Evolutionary conservation across 2,113 vertebrate species (phyloP).

Genomic region (Petrocephalus zakoni): DNA sequence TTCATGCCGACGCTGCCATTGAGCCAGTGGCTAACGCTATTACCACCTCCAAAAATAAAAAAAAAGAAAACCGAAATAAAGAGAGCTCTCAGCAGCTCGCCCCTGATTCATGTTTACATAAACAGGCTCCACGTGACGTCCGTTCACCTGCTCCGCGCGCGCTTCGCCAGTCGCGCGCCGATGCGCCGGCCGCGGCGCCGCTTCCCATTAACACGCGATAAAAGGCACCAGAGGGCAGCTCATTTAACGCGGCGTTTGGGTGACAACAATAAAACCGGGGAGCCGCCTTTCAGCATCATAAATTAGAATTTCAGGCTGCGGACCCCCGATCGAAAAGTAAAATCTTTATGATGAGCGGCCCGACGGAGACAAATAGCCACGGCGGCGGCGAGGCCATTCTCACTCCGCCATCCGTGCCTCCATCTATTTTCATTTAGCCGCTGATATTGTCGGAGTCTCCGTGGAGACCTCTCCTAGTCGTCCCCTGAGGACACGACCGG

Average conservation of each 20-base stretch:
- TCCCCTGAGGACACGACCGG: constrained; percentile 18
- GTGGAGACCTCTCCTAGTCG: neutral
- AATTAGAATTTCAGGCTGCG: constrained; percentile 38
- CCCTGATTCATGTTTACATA: constrained; percentile 57
- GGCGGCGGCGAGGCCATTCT: constrained; percentile 29
- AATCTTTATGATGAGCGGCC: constrained; percentile 40
- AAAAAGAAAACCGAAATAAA: neutral
- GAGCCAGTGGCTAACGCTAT: constrained; percentile 49
- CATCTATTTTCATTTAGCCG: constrained; percentile 45
- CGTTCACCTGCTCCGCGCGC: constrained; percentile 7
- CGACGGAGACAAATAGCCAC: constrained; percentile 53
- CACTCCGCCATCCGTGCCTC: constrained; percentile 37
- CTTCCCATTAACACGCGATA: constrained; percentile 30
- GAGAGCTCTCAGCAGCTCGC: constrained; percentile 48
- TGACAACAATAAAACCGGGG: constrained; percentile 27
- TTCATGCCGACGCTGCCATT: constrained; percentile 51
- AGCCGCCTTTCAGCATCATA: constrained; percentile 30
- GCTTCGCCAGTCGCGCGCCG: constrained; percentile 21
- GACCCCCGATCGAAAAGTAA: constrained; percentile 32
- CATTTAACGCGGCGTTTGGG: constrained; percentile 29
- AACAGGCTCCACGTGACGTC: constrained; percentile 31
- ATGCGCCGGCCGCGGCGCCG: neutral
- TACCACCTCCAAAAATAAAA: constrained; percentile 34
- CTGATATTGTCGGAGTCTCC: constrained; percentile 8
- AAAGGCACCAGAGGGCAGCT: constrained; percentile 27